phyloP scores from a whole-genome alignment of 2,888 invertebrate genomes.

The Hypolimnas misippus region DNA sequence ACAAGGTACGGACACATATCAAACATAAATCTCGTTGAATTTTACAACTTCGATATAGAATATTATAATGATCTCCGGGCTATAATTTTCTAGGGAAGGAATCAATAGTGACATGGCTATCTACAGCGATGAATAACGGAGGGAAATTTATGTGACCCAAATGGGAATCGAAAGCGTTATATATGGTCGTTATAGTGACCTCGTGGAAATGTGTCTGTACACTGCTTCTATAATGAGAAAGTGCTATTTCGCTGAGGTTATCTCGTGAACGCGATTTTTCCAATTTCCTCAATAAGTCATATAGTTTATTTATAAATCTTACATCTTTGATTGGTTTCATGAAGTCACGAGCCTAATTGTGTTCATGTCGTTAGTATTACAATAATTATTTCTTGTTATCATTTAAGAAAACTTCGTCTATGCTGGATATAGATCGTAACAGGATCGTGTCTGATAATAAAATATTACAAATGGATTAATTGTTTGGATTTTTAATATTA shows the following conservation, averaged over 20 bases:
- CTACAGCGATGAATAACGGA: conserved; percentile 31
- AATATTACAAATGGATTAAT: too few relatives aligned
- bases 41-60: conserved; percentile 19
- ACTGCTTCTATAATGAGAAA: conserved; percentile 32
- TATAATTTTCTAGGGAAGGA: conserved; percentile 32
- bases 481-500: too few relatives aligned
- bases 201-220: conserved; percentile 24
- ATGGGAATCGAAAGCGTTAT: conserved; percentile 36
- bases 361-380: too few relatives aligned
- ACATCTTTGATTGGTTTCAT: neutral
- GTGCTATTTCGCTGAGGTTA: conserved; percentile 12
- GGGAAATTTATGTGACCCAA: conserved; percentile 39
- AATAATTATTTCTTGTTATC: too few relatives aligned
- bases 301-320: neutral
- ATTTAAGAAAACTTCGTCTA: too few relatives aligned
- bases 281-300: neutral
- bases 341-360: too few relatives aligned
- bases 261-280: conserved; percentile 1
- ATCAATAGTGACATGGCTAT: conserved; percentile 32
- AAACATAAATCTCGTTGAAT: conserved; percentile 20
- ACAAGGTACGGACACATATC: conserved; percentile 8
- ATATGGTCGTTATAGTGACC: conserved; percentile 36
- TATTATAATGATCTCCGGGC: conserved; percentile 25
- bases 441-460: too few relatives aligned
- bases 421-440: too few relatives aligned